Percentiles rank a stretch among this genome's conserved stretches.
Conservation (phyloP, 2,888 invertebrate genomes). For the Leptarthrus brevirostris region DNA sequence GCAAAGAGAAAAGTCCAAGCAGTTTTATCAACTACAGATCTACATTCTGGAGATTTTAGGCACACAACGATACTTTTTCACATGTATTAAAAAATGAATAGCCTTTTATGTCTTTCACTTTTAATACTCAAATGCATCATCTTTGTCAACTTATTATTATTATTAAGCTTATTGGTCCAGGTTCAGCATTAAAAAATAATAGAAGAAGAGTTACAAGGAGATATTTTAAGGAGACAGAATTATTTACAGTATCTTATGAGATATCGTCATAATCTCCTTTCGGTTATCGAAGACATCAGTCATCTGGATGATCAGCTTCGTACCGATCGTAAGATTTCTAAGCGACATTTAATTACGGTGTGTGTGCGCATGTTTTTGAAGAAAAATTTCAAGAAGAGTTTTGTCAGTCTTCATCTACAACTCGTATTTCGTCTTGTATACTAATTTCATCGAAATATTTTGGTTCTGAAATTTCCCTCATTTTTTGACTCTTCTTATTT, state of each 20-base stretch:
- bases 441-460: no score
- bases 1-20: slow-evolving; percentile 87
- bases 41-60: slow-evolving; percentile 75
- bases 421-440: no score
- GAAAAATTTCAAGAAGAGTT: slow-evolving; percentile 84
- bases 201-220: slow-evolving; percentile 78
- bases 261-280: slow-evolving; percentile 82
- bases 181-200: slow-evolving; percentile 79
- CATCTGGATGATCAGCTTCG: slow-evolving; percentile 73
- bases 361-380: slow-evolving; percentile 86
- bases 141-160: slow-evolving; percentile 78
- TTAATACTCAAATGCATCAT: slow-evolving; percentile 62
- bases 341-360: slow-evolving; percentile 78
- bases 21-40: slow-evolving; percentile 89
- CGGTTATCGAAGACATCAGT: slow-evolving; percentile 78
- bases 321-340: slow-evolving; percentile 78
- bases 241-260: slow-evolving; percentile 85
- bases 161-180: slow-evolving; percentile 78
- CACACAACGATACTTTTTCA: slow-evolving; percentile 71
- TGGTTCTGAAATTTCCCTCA: no score
- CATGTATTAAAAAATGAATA: not conserved
- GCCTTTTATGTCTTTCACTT: slow-evolving; percentile 44
- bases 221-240: slow-evolving; percentile 80
- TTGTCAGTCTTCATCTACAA: slow-evolving; percentile 78
- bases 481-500: no score